Base-by-base conservation (phyloP, 2,113 vertebrate species). In the Oriolus oriolus region DNA sequence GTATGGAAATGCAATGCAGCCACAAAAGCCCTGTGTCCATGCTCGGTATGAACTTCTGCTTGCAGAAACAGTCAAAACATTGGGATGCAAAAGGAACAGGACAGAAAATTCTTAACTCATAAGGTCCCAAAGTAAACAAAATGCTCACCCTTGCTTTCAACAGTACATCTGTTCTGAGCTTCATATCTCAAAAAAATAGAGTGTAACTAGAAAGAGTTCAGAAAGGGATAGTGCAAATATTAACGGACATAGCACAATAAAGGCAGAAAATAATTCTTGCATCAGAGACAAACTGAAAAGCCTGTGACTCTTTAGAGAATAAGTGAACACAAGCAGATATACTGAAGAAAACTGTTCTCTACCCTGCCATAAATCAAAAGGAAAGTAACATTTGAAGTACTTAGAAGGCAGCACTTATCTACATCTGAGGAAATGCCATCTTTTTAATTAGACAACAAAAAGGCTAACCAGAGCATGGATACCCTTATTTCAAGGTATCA, bases 401-500 rank as follows among this genome's bases (percentile, higher is more conserved):
- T 85, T 74, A 74, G 28, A 69, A 83, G 22, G 33, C 31, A 63
- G 45, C 19, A 57, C 24, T 73, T 64, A 64, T 8, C 31, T 65
- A 56, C 24, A 68, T 13, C 31, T 79, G 37, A 92, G 11, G 12
- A 82, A 83, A 76, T 16, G 8, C 9, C 15, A 50, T 68, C 13
- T 56, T 90, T 68, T 68, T 31, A 90, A 79, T 70, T 66, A 83
- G 61, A 79, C 83, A 90, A 80, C 31, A 37, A 56, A 84, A 69
- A 45, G 18, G 26, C 41, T 79, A 76, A 89, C 73, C 39, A 78
- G 82, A 33, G 12, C 23, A 47, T 21, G n/a, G 57, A 61, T 41
- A 31, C 61, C 42, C 33, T 93, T 66, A 75, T 79, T 86, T 83
- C 52, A 80, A 77, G 20, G 33, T 63, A 82, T 66, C 21, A 49